Evolutionary conservation across 2,888 invertebrate genomes (phyloP).

Genomic region (Limnephilus auricula): DNA sequence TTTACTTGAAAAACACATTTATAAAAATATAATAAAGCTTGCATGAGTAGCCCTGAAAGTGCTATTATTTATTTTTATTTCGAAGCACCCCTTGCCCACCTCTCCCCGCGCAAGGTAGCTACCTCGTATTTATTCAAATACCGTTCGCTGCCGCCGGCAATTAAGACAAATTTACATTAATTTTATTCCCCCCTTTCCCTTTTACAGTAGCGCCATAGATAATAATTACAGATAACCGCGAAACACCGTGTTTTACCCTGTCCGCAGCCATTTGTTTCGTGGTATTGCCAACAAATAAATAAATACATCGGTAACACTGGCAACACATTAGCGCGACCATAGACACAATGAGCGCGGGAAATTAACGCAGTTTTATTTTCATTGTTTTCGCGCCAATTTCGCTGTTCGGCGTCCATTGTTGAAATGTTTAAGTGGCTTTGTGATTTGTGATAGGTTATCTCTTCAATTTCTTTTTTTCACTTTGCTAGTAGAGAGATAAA

Average conservation of each 20-base stretch:
- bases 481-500: background rate
- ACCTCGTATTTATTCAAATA: slow-evolving; percentile 62
- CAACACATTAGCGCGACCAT: slow-evolving; percentile 36
- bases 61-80: background rate
- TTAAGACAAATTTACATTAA: slow-evolving; percentile 65
- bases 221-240: slow-evolving; percentile 62
- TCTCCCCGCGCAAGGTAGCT: background rate
- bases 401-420: slow-evolving; percentile 27
- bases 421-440: slow-evolving; percentile 14
- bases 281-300: slow-evolving; percentile 64
- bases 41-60: background rate
- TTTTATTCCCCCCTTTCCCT: slow-evolving; percentile 59
- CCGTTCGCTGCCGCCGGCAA: slow-evolving; percentile 61
- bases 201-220: slow-evolving; percentile 28
- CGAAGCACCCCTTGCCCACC: background rate
- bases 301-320: slow-evolving; percentile 48
- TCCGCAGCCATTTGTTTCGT: slow-evolving; percentile 64
- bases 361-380: slow-evolving; percentile 30
- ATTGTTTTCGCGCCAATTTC: slow-evolving; percentile 12
- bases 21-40: too few species aligned
- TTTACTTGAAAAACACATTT: too few species aligned
- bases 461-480: background rate
- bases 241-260: slow-evolving; percentile 60
- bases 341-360: slow-evolving; percentile 36
- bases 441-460: background rate